Evolutionary conservation across 2,797 vertebrate species (phyloP), one percentile per base, ranked within the genome.

Genomic region (Geotrypetes seraphini): DNA sequence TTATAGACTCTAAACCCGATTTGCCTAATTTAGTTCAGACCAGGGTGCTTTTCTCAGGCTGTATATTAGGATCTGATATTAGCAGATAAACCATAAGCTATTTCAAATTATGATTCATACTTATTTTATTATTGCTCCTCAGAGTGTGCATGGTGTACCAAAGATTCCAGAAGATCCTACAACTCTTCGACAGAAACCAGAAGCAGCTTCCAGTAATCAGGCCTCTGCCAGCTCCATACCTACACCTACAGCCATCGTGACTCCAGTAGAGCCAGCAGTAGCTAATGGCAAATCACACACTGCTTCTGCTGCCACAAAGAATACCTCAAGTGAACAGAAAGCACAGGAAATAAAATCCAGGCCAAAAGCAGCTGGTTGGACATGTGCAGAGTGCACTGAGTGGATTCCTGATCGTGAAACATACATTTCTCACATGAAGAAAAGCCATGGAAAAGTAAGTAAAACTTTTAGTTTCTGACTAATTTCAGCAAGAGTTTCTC

Each of bases 381-480:
- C 88, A 4, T 97, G 92, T 53, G 85, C 75, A 22, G 87, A 91
- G 25, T 96, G 92, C 76, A 81, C 86, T 4, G 86, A 92, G 58
- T 85, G 84, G 80, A 70, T 97, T 13, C 75, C 84, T 0, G 92
- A 96, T 36, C 68, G 92, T 36, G 92, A 97, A 30, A 65, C 84
- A 10, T 98, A 89, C 0, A 69, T 95, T 43, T 86, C 83, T 38
- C 94, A 98, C 47, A 78, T 95, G 77, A 98, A 91, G 57, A 87
- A 71, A 63, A 88, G 53, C 50, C 94, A 98, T 1, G 82, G 88
- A 29, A 89, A 80, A 86, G 94, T 97, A 58, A 74, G 69, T 19
- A 23, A 4, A 12, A 3, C 4, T n/a, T n/a, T n/a, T n/a, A n/a
- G n/a, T n/a, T n/a, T n/a, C n/a, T n/a, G n/a, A n/a, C n/a, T n/a